Evolutionary conservation across 2,888 invertebrate species (phyloP), one percentile per base, ranked within the genome.

Genomic region (Agonopterix subpropinquella): DNA sequence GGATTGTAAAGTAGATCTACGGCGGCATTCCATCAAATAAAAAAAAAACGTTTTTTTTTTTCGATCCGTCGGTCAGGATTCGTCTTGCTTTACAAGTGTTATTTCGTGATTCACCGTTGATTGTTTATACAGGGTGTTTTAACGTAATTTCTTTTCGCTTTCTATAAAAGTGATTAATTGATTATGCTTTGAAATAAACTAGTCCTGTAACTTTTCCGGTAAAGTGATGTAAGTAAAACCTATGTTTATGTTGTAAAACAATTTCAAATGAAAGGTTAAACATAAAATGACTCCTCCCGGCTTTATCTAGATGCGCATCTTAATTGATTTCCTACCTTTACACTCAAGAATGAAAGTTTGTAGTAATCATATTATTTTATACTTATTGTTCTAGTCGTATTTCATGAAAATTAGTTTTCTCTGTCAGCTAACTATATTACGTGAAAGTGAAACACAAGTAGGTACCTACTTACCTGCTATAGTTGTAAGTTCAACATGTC

Each of bases 51-150:
- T 52, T 57, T 61, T 65, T 62, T 59, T 57, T 59, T 64, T 58
- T 58, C 51, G 62, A 62, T 53, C 64, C 53, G 49, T 52, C 64
- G 58, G 56, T 49, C 68, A 76, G 79, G 76, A 83, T 83, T 84
- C 82, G 82, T 80, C 76, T 76, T 77, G 83, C 73, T 71, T 59
- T 67, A 75, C 80, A 79, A 78, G 77, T 83, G 76, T 73, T 68
- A 62, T 62, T 72, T 64, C 61, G 60, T 67, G 56, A 61, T 57
- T 56, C 58, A 54, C 57, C 56, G 60, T 64, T 67, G 61, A 61
- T 64, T 63, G 55, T 55, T 50, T 53, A 53, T 67, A 78, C 62
- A 70, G 73, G 65, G 45, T 76, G 79, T 64, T 39, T 39, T 10
- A 39, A 39, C n/a, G 39, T 39, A 0, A 28, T 28, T 28, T 28